phyloP scores from a whole-genome alignment of 1,140 invertebrate genomes.

The Bombus superbus region DNA sequence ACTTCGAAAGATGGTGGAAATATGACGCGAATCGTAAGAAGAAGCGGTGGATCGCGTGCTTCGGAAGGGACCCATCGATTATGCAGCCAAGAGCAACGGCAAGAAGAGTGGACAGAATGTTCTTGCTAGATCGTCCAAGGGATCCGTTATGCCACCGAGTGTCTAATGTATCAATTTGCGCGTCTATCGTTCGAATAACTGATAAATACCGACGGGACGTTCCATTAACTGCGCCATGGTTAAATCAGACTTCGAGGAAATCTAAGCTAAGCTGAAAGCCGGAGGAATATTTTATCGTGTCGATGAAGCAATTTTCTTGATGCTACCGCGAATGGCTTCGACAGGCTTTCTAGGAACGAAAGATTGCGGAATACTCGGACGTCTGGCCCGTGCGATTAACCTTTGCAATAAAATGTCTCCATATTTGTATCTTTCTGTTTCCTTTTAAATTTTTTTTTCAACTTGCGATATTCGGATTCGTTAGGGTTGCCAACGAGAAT shows the following conservation, averaged over 20 bases:
- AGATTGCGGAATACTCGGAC: too few relatives aligned
- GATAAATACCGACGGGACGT: constrained; percentile 54
- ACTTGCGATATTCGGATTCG: not conserved
- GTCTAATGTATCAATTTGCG: constrained; percentile 65
- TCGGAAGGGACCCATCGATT: constrained; percentile 31
- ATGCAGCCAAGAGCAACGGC: constrained; percentile 33
- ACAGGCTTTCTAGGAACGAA: constrained; percentile 5
- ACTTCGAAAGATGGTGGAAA: constrained; percentile 27
- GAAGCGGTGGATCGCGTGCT: constrained; percentile 10
- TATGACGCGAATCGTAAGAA: constrained; percentile 31
- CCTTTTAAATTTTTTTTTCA: not conserved
- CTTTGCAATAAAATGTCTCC: not conserved
- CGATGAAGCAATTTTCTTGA: constrained; percentile 14
- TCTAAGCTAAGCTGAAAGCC: not conserved
- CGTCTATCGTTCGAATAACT: constrained; percentile 57
- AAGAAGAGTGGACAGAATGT: not conserved
- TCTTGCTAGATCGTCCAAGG: constrained; percentile 27
- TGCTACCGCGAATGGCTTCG: constrained; percentile 10
- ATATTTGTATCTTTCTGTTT: not conserved
- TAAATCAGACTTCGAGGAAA: constrained; percentile 31
- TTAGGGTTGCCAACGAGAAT: not conserved
- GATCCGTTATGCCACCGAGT: constrained; percentile 57
- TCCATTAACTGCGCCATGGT: constrained; percentile 15
- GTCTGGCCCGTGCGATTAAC: not conserved
- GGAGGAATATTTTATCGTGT: constrained; percentile 14